A percentile compares a stretch with the other conserved stretches of the same genome.
Conservation (phyloP, 2,113 vertebrate species). For the Proteles cristata region DNA sequence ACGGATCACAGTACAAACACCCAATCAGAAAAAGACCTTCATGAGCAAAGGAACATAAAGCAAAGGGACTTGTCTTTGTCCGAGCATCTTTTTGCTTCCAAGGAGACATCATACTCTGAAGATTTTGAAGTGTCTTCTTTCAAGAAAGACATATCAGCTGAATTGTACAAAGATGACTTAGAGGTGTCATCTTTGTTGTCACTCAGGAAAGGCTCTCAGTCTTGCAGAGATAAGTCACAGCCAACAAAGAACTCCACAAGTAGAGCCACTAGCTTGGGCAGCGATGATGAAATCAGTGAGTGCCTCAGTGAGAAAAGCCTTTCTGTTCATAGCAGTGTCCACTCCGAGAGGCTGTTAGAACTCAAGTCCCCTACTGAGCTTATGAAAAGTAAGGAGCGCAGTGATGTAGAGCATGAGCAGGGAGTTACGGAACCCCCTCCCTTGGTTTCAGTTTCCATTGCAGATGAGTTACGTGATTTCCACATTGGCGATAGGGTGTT, state of each 20-base stretch:
- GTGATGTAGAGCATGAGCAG: conserved; percentile 79
- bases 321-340: conserved; percentile 80
- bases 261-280: conserved; percentile 82
- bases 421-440: conserved; percentile 54
- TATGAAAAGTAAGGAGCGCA: conserved; percentile 81
- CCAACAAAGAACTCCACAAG: conserved; percentile 75
- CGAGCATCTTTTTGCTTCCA: conserved; percentile 73
- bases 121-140: conserved; percentile 85
- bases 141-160: conserved; percentile 79
- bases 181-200: conserved; percentile 84
- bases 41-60: conserved; percentile 73
- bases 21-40: conserved; percentile 56
- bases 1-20: conserved; percentile 7
- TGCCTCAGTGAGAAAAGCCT: conserved; percentile 87
- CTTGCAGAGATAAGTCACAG: conserved; percentile 76
- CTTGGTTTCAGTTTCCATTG: conserved; percentile 66
- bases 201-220: conserved; percentile 67
- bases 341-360: conserved; percentile 87
- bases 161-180: conserved; percentile 87
- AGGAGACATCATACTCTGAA: conserved; percentile 79
- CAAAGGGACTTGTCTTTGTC: conserved; percentile 66
- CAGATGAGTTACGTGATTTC: conserved; percentile 88
- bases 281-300: conserved; percentile 91
- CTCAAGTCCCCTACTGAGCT: conserved; percentile 84
- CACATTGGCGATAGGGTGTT: conserved; percentile 93